A percentile compares a stretch with the other conserved stretches of the same genome.
phyloP scores from a whole-genome alignment of 2,888 invertebrate genomes.

The Nebria salina region DNA sequence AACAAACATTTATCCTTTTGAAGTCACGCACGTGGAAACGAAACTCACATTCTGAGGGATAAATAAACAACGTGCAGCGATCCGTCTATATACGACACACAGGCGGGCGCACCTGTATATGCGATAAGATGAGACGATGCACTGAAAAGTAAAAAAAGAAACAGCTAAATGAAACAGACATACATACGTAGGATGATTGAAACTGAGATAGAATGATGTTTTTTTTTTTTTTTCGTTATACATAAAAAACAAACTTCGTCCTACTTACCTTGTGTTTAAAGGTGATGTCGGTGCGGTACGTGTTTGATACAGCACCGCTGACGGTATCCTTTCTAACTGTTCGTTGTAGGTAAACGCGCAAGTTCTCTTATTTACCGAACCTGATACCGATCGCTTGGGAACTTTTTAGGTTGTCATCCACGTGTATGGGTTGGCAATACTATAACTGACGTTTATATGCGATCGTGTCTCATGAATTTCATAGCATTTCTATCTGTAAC shows the following conservation, averaged over 20 bases:
- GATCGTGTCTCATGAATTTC: constrained; percentile 38
- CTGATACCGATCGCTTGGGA: constrained; percentile 22
- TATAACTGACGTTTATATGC: constrained; percentile 32
- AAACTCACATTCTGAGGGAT: constrained; percentile 36
- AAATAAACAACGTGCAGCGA: constrained; percentile 39
- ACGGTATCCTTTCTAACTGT: not conserved
- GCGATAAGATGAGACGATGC: not conserved
- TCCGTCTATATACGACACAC: constrained; percentile 6
- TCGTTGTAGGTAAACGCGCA: not conserved
- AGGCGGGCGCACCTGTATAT: not conserved
- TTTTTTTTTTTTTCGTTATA: constrained; percentile 28
- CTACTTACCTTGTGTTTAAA: not conserved
- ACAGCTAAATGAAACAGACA: not conserved
- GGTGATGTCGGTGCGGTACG: not conserved
- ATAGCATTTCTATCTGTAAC: constrained; percentile 34
- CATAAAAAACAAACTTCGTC: constrained; percentile 16
- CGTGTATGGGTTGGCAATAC: constrained; percentile 5
- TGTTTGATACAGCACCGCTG: not conserved
- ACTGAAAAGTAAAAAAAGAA: not conserved
- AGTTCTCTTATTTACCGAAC: constrained; percentile 5
- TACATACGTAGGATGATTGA: not conserved
- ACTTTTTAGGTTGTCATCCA: constrained; percentile 26
- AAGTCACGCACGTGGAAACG: constrained; percentile 44
- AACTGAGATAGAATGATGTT: constrained; percentile 12
- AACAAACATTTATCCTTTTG: constrained; percentile 46